phyloP scores from a whole-genome alignment of 2,888 invertebrate genomes.

The Mystacides longicornis region DNA sequence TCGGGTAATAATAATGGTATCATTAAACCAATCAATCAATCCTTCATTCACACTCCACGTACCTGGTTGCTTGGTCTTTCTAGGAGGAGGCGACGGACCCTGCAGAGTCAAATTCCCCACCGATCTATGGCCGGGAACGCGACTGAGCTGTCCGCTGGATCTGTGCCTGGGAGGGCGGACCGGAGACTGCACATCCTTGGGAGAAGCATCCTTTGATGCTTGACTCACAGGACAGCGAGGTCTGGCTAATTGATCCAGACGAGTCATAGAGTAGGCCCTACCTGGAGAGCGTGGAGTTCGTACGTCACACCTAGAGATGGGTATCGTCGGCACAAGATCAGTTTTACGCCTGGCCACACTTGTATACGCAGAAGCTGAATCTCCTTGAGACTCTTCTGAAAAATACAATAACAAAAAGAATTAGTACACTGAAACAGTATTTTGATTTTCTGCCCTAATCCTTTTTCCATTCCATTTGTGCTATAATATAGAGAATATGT shows the following conservation, averaged over 20 bases:
- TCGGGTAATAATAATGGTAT: background rate
- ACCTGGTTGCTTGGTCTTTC: slow-evolving; percentile 3
- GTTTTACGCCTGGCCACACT: slow-evolving; percentile 81
- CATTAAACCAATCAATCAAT: background rate
- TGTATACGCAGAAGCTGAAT: slow-evolving; percentile 52
- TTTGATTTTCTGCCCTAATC: too few relatives aligned
- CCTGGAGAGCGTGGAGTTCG: slow-evolving; percentile 45
- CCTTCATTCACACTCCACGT: background rate
- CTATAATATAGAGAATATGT: too few relatives aligned
- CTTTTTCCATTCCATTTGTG: too few relatives aligned
- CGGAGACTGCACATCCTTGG: slow-evolving; percentile 31
- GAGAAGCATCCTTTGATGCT: slow-evolving; percentile 22
- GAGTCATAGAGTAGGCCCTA: slow-evolving; percentile 91
- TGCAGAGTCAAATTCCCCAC: slow-evolving; percentile 27
- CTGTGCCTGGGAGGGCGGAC: slow-evolving; percentile 36
- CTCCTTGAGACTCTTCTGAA: slow-evolving; percentile 18
- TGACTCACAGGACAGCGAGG: slow-evolving; percentile 47
- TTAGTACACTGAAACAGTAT: background rate
- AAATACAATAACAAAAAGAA: background rate
- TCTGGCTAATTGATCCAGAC: slow-evolving; percentile 78
- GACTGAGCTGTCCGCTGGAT: slow-evolving; percentile 22
- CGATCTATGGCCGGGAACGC: slow-evolving; percentile 20
- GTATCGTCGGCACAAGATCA: slow-evolving; percentile 85
- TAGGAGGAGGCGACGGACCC: slow-evolving; percentile 27
- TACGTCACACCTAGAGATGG: slow-evolving; percentile 45